Base-by-base conservation (phyloP, 1,140 invertebrate genomes). In the Bombus huntii region DNA sequence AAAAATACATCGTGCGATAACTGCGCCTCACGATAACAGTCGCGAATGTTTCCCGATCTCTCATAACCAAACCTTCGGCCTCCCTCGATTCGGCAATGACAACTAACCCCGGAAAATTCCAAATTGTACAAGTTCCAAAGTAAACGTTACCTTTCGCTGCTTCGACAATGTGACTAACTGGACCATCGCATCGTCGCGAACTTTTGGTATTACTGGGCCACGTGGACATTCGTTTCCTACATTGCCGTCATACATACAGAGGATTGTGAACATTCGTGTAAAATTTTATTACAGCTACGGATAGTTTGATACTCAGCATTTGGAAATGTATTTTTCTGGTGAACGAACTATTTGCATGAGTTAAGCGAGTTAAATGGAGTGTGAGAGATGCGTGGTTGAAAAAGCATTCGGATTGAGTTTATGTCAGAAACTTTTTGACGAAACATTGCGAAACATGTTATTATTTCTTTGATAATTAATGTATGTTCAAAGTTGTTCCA, bases 81-180 rank as follows among this genome's bases (percentile, higher is more conserved):
- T 31, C 70, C 37, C 59, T 25, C 42, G 34, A 66, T 39, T 47
- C 53, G 80, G 81, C 80, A 68, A 84, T 77, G 85, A 81, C 78
- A 78, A 82, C 85, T 90, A 90, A 90, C 89, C 89, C 82, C 57
- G 53, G 72, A 39, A 88, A 86, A 90, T 86, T 88, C 57, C 59
- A 86, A 90, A 90, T 90, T 86, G 42, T n/a, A 80, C 47, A 74
- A 70, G 80, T 71, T 31, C 66, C 62, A 37, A 78, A 83, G 42
- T 83, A 74, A 74, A 80, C 44, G 28, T 22, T 13, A 39, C 57
- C 62, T 28, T 44, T 10, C 42, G 28, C 34, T 42, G n/a, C 2
- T 18, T 42, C 44, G 44, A 74, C 31, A 59, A 85, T 81, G 62
- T 74, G 71, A 81, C 44, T 57, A 8, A 34, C 65, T 34, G n/a